phyloP scores from a whole-genome alignment of 2,113 vertebrate genomes.

The Odobenus rosmarus region DNA sequence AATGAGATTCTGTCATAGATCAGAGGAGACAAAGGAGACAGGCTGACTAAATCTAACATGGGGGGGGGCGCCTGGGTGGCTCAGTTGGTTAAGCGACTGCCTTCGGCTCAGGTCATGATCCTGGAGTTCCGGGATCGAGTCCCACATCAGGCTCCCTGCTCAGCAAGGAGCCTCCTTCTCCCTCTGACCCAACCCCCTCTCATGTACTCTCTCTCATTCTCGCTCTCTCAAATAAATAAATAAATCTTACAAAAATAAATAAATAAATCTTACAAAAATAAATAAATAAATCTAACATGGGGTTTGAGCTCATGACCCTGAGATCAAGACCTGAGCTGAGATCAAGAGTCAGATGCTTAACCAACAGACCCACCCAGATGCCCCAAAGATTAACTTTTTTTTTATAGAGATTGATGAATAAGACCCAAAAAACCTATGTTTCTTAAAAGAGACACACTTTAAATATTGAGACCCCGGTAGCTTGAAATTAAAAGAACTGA shows the following conservation, averaged over 20 bases:
- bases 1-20: background rate
- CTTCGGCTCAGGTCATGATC: no score
- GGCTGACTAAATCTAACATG: background rate
- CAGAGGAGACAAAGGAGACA: background rate
- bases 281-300: background rate
- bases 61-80: no score
- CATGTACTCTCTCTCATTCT: no score
- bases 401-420: background rate
- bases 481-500: conserved; percentile 10
- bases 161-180: no score
- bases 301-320: background rate
- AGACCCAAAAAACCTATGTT: background rate
- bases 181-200: no score
- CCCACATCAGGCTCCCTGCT: no score
- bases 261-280: no score
- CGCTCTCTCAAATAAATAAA: no score
- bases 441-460: background rate
- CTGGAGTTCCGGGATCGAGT: no score
- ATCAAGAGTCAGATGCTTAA: background rate
- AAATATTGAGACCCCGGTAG: background rate
- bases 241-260: no score
- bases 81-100: no score
- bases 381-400: background rate
- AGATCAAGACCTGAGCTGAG: background rate
- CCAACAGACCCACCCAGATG: background rate